These are phyloP conservation scores for Eupsittula cactorum DNA, from an alignment of 2,113 vertebrate species.

Conservation along the genomic window DNA sequence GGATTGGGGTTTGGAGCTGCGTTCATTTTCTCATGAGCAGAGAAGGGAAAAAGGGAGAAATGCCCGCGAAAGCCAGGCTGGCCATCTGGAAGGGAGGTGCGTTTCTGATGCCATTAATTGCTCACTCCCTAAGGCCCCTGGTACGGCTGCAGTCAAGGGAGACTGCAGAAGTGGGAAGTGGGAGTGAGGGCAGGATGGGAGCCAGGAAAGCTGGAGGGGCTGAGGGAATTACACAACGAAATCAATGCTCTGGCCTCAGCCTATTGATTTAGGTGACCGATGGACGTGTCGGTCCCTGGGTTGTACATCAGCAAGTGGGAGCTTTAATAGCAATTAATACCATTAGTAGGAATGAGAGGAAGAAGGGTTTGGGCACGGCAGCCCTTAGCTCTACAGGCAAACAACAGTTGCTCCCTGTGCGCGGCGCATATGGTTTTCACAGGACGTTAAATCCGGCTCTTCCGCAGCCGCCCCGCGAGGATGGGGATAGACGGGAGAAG, in stretches of 20 bases:
- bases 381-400: neutral
- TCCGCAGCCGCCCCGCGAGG: neutral
- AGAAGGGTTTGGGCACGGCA: neutral
- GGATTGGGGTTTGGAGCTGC: neutral
- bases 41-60: slow-evolving; percentile 8
- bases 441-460: neutral
- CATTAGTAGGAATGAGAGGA: neutral
- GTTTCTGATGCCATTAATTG: neutral
- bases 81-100: slow-evolving; percentile 50
- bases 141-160: neutral
- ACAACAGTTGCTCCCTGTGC: neutral
- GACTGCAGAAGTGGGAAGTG: neutral
- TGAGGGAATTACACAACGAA: neutral
- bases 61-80: neutral
- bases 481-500: accelerated
- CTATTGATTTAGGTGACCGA: neutral
- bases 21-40: neutral
- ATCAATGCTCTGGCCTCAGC: neutral
- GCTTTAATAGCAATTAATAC: neutral
- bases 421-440: accelerated
- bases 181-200: neutral
- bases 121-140: neutral
- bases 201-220: neutral
- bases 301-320: neutral
- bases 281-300: accelerated